Evolutionary conservation across 2,888 invertebrate species (phyloP).

Genomic region (Liopterus haemorrhoidalis): DNA sequence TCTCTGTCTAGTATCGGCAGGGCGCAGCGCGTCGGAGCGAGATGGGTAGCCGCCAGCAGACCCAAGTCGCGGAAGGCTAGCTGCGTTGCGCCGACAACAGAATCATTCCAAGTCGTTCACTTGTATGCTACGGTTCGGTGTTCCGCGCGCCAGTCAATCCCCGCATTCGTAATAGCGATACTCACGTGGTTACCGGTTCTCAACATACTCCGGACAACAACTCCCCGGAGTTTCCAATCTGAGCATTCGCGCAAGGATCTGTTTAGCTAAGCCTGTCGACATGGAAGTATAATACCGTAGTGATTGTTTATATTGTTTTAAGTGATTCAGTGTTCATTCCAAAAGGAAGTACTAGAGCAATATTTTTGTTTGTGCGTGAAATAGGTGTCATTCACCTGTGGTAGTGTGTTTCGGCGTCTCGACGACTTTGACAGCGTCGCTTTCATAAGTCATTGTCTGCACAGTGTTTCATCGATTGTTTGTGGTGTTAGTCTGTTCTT

Average conservation of each 20-base stretch:
- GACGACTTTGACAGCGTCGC: constrained; percentile 12
- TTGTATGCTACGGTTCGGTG: constrained; percentile 33
- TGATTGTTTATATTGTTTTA: constrained; percentile 2
- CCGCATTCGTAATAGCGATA: constrained; percentile 35
- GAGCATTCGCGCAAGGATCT: neutral
- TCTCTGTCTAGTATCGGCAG: constrained; percentile 16
- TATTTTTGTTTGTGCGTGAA: neutral
- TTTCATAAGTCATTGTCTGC: constrained; percentile 11
- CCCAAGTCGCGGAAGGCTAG: constrained; percentile 23
- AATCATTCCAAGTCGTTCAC: constrained; percentile 40
- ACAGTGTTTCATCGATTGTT: constrained; percentile 17
- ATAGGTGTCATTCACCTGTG: constrained; percentile 8
- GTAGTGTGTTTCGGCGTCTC: constrained; percentile 6
- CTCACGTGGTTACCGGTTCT: constrained; percentile 9
- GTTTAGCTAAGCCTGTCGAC: neutral
- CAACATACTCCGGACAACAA: neutral
- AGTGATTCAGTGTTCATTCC: constrained; percentile 4
- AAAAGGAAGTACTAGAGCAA: neutral
- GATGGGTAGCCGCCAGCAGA: constrained; percentile 33
- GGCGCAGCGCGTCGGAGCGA: constrained; percentile 26
- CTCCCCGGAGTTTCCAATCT: neutral
- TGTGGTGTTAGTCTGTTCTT: constrained; percentile 2
- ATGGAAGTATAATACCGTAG: constrained; percentile 5
- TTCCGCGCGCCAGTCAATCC: constrained; percentile 28
- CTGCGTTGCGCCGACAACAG: constrained; percentile 34